A percentile compares a stretch with the other conserved stretches of the same genome.
Evolutionary conservation across 2,888 invertebrate genomes (phyloP).

Genomic region (Oligia fasciuncula): DNA sequence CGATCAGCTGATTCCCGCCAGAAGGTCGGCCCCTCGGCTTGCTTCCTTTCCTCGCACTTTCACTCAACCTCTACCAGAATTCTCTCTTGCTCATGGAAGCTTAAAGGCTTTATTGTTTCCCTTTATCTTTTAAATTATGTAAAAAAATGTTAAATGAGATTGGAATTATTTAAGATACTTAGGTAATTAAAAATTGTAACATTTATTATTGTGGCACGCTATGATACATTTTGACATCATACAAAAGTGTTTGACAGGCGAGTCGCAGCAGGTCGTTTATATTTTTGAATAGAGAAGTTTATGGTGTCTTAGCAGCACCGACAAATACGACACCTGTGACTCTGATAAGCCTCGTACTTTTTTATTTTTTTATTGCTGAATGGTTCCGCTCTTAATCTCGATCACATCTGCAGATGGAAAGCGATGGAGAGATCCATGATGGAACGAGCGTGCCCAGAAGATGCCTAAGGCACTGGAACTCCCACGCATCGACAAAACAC

Average conservation of each 20-base stretch:
- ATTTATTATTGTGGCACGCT: constrained; percentile 1
- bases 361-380: no score
- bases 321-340: not conserved
- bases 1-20: constrained; percentile 90
- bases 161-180: not conserved
- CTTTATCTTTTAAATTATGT: not conserved
- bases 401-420: no score
- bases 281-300: not conserved
- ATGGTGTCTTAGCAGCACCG: not conserved
- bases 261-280: not conserved
- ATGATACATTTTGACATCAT: constrained; percentile 14
- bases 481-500: no score
- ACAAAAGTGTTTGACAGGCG: not conserved
- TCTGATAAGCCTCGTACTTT: no score
- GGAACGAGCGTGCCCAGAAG: no score
- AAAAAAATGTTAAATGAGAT: no score
- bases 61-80: constrained; percentile 64
- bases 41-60: constrained; percentile 76
- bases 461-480: no score
- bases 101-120: constrained; percentile 12
- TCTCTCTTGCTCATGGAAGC: constrained; percentile 39
- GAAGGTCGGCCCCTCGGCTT: constrained; percentile 81
- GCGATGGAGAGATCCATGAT: no score
- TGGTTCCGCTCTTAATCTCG: no score
- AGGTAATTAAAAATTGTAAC: not conserved